Evolutionary conservation across 2,888 invertebrate species (phyloP), one percentile per base, ranked within the genome.

Genomic region (Nomada ruficornis): DNA sequence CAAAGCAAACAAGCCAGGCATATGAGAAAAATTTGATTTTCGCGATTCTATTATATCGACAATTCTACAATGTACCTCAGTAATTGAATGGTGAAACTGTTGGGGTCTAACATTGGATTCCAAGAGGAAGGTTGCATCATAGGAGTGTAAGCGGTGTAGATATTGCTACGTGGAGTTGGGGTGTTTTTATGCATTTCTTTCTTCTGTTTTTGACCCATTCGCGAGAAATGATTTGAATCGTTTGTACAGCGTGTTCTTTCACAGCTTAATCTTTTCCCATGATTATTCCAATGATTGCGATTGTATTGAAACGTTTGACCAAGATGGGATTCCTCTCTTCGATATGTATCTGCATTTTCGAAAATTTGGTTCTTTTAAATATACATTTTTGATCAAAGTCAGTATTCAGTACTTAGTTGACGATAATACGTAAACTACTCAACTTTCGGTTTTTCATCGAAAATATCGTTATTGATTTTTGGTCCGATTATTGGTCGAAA

Each of bases 61-160:
- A 2, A 9, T 1, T 47, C 18, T 50, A 4, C 11, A 36, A 44
- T 18, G 5, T 77, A 86, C 86, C 82, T 82, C 1, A 86, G 29
- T 18, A 86, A 59, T 26, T 82, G 86, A 65, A 86, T 80, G 36
- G 82, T 84, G 20, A 79, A 62, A 42, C 62, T 63, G 18, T 77
- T 84, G 11, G 77, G 73, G 54, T 84, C 84, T 42, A 75, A 63
- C 55, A 63, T 36, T 1, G 80, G 63, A 69, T 86, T 76, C 62
- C 77, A 59, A 3, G 72, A 13, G 2, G 69, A 60, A 10, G 77
- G 52, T 26, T 68, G 83, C 11, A 52, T 20, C 68, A 77, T 77
- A 1, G 86, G 74, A 18, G 77, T 57, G 50, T 67, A 86, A n/a
- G 84, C 64, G 10, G 86, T 86, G 23, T 86, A 86, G 42, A 86